Evolutionary conservation across 92 coral and sea anemone species (phyloP).

Genomic region (Muricea muricata): DNA sequence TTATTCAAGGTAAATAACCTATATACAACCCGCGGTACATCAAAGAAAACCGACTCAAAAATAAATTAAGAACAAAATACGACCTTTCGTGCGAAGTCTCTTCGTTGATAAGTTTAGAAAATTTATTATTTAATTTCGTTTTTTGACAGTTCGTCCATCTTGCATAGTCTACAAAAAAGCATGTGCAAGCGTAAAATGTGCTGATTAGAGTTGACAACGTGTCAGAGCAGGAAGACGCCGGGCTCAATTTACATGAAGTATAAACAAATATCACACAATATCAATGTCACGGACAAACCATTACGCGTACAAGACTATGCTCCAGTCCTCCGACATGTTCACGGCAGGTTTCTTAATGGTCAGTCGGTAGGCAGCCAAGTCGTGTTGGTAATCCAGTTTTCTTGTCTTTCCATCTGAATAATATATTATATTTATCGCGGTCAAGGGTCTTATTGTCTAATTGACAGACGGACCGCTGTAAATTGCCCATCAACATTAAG

Average conservation of each 20-base stretch:
- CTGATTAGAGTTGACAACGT: background rate
- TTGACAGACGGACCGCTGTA: too few species aligned
- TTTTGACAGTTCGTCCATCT: background rate
- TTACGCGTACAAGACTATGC: slow-evolving; percentile 85
- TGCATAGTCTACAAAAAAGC: background rate
- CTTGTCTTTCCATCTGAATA: slow-evolving; percentile 71
- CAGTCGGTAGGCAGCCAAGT: slow-evolving; percentile 67
- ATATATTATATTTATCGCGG: background rate
- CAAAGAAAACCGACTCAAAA: too few species aligned
- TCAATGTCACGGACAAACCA: too few species aligned
- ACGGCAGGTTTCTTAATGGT: slow-evolving; percentile 96
- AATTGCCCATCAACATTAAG: too few species aligned
- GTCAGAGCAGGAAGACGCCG: background rate
- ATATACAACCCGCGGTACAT: too few species aligned
- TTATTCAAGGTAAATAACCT: too few species aligned
- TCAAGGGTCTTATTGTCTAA: too few species aligned
- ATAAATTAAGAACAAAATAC: too few species aligned
- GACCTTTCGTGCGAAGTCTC: too few species aligned
- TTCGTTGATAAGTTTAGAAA: too few species aligned
- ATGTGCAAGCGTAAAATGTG: slow-evolving; percentile 4
- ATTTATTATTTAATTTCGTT: background rate
- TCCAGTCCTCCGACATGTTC: slow-evolving; percentile 91
- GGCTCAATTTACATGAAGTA: background rate
- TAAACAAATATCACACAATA: background rate
- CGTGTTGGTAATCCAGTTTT: slow-evolving; percentile 76